Base-by-base conservation (phyloP, 2,888 invertebrate species). In the Orthonevra nobilis region DNA sequence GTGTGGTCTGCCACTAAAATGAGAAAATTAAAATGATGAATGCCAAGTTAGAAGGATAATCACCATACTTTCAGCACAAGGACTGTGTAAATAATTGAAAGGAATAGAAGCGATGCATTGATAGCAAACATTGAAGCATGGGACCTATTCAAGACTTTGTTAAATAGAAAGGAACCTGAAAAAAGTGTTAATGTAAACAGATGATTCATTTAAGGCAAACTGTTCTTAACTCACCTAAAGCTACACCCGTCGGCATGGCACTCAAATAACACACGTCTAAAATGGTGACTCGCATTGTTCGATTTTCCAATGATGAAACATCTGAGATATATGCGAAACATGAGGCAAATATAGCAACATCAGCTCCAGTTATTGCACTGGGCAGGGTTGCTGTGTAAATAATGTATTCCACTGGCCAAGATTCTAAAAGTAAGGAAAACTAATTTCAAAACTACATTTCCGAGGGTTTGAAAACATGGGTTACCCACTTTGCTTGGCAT, bases 291-390 rank as follows among this genome's bases (percentile, higher is more conserved):
- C 96, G 90, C 14, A 95, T 86, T 0, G 97, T 97, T 69, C 96
- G 91, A 82, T 92, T 92, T 69, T 92, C 89, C 1, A 91, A 83
- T 0, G 92, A 91, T 0, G 95, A 92, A 14, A 96, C 91, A 84
- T 96, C 96, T 0, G 95, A 92, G 46, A 97, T 91, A 85, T 96
- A 96, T 0, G 95, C 91, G 85, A 95, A 95, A 75, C 93, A 93
- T 0, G 93, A 92, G 1, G 94, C 94, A 85, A 95, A 95, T 82
- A 95, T 94, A 0, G 94, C 94, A 32, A 95, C 91, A 85, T 95
- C 94, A 0, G 94, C 94, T 0, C 95, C 95, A 0, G 95, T 93
- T 44, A 95, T 84, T 0, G 94, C 93, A 87, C 93, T 93, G 0
- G 95, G 95, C 38, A 95, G 88, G 1, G 93, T 93, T 0, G 95